Evolutionary conservation across 2,797 vertebrate species (phyloP), one percentile per base, ranked within the genome.

Genomic region (Crypturellus tataupa): DNA sequence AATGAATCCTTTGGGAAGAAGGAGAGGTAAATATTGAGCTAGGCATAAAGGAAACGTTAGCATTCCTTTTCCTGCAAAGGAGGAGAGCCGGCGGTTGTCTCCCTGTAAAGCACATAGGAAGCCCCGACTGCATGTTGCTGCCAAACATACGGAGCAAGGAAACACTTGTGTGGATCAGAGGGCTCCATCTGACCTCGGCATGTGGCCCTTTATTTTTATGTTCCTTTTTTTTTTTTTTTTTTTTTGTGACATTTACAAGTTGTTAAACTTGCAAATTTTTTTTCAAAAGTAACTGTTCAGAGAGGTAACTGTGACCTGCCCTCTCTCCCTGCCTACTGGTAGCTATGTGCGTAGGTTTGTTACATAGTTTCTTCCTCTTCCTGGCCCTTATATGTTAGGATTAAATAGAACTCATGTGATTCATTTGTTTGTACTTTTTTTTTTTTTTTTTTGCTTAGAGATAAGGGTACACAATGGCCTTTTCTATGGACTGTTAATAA

Each of bases 1-100:
- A 58, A 16, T 65, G 64, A 35, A 73, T 85, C n/a, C 25, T 87
- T 85, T 16, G 39, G 75, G 80, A 55, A 68, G 40, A 77, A 53
- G 3, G 13, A 89, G 77, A 82, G 80, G 40, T 88, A 85, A 91
- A 84, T 80, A 73, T 85, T 93, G 44, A 93, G 21, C n/a, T 88
- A 46, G 75, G 39, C 73, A 72, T 92, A 37, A 76, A 76, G 62
- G 51, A 33, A 87, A 69, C 63, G 27, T 75, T 39, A 17, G n/a
- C 4, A 44, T 87, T 67, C 77, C 8, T 42, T 39, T 39, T 39
- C 37, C 37, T 39, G 9, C 37, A 42, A 58, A 80, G 46, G 5
- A 40, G 65, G 83, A 27, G 3, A 62, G 51, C 46, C 46, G n/a
- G 40, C 65, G 75, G 2, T 79, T 10, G 0, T n/a, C 33, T 69